Percentiles rank a stretch among this genome's conserved stretches.
Conservation (phyloP, 2,888 invertebrate genomes). For the Plebejus argus region DNA sequence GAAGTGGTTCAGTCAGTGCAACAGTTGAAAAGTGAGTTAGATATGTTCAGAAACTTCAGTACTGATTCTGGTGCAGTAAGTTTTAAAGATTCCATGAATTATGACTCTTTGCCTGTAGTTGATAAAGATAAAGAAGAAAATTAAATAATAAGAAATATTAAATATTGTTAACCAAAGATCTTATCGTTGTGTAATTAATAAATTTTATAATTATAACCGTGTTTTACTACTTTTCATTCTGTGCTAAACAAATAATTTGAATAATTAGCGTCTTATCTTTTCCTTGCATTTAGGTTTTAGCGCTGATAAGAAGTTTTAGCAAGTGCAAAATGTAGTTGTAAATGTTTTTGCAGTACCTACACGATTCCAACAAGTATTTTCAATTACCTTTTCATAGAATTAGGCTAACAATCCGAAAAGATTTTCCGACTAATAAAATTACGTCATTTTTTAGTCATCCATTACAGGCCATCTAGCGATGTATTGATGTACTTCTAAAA, state of each 20-base stretch:
- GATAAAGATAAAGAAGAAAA: slow-evolving; percentile 6
- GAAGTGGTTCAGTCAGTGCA: slow-evolving; percentile 73
- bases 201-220: background rate
- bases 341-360: background rate
- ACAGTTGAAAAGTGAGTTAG: slow-evolving; percentile 68
- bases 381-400: background rate
- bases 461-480: background rate
- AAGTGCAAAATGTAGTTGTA: background rate
- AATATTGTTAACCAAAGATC: slow-evolving; percentile 28
- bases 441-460: background rate
- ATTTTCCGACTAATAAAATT: background rate
- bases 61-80: slow-evolving; percentile 49
- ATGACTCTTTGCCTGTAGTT: slow-evolving; percentile 45
- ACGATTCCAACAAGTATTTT: background rate
- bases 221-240: background rate
- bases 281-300: background rate
- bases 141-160: background rate
- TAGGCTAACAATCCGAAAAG: background rate
- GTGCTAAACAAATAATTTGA: background rate
- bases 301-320: background rate
- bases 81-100: slow-evolving; percentile 58
- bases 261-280: background rate
- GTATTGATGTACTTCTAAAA: background rate
- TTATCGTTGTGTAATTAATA: slow-evolving; percentile 1
- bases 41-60: slow-evolving; percentile 60